These are phyloP conservation scores for Heliconius sara DNA, from an alignment of 2,888 invertebrate species.

Conservation along the genomic window DNA sequence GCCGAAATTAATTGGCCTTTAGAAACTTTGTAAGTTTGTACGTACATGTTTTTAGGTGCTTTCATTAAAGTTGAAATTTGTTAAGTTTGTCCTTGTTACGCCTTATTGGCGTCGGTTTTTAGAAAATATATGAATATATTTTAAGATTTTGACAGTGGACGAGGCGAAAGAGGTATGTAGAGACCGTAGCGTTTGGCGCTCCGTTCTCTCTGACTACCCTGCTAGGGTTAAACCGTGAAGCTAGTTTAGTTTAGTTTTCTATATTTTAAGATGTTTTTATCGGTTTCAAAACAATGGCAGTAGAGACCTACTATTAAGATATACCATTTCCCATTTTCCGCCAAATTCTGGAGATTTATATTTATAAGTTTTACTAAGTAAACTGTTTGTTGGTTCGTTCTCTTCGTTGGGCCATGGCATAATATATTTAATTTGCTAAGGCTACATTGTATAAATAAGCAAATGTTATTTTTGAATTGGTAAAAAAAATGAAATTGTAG, in stretches of 20 bases:
- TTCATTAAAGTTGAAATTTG: conserved; percentile 2
- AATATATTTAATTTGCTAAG: neutral
- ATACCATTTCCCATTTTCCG: too few species aligned
- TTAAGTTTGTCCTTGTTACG: neutral
- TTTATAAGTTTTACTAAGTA: neutral
- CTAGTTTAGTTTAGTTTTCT: neutral
- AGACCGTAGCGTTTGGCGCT: too few species aligned
- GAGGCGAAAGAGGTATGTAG: too few species aligned
- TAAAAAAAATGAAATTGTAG: neutral
- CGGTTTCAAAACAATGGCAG: too few species aligned
- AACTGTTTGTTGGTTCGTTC: neutral
- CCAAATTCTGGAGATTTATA: too few species aligned
- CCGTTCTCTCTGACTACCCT: too few species aligned
- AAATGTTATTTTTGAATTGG: neutral
- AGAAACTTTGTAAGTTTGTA: neutral
- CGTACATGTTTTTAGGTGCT: neutral
- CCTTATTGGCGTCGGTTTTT: neutral
- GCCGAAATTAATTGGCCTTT: conserved; percentile 36
- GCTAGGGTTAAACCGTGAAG: too few species aligned
- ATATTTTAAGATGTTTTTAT: neutral
- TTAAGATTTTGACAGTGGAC: neutral
- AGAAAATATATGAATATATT: neutral
- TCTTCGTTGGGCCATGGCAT: neutral
- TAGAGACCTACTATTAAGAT: too few species aligned
- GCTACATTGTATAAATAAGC: too few species aligned